Evolutionary conservation across 1,140 invertebrate species (phyloP).

Genomic region (Schmidtea mediterranea): DNA sequence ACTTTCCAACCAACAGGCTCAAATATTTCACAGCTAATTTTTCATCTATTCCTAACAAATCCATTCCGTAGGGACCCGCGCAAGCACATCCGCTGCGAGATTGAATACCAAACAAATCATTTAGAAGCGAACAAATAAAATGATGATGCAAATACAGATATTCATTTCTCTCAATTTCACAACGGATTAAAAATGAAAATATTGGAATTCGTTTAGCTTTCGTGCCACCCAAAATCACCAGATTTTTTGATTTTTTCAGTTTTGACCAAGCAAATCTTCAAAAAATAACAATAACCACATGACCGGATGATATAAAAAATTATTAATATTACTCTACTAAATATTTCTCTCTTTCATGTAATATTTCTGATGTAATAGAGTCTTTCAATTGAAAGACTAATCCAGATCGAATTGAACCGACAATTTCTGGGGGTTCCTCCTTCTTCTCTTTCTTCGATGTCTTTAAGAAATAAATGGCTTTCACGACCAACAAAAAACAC

Average conservation of each 20-base stretch:
- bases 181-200: conserved; percentile 56
- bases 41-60: conserved; percentile 5
- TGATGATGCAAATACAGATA: conserved; percentile 54
- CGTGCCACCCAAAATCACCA: conserved; percentile 47
- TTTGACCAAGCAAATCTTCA: not conserved
- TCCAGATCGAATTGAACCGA: conserved; percentile 53
- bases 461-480: conserved; percentile 32
- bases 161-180: conserved; percentile 16
- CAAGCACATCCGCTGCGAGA: conserved; percentile 54
- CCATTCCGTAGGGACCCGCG: conserved; percentile 45
- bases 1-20: too few species aligned
- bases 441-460: conserved; percentile 45
- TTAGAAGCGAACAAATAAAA: conserved; percentile 55
- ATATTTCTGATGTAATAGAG: conserved; percentile 41
- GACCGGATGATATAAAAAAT: too few species aligned
- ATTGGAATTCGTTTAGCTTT: conserved; percentile 41
- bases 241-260: conserved; percentile 31
- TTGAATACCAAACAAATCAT: conserved; percentile 71
- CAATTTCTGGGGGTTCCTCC: conserved; percentile 52
- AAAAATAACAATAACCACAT: too few species aligned
- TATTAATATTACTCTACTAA: conserved; percentile 27
- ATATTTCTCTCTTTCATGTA: conserved; percentile 40
- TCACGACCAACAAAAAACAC: conserved; percentile 35
- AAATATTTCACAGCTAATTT: not conserved
- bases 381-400: conserved; percentile 59